A percentile compares a stretch with the other conserved stretches of the same genome.
Evolutionary conservation across 2,888 invertebrate species (phyloP).

Genomic region (Thereva nobilitata): DNA sequence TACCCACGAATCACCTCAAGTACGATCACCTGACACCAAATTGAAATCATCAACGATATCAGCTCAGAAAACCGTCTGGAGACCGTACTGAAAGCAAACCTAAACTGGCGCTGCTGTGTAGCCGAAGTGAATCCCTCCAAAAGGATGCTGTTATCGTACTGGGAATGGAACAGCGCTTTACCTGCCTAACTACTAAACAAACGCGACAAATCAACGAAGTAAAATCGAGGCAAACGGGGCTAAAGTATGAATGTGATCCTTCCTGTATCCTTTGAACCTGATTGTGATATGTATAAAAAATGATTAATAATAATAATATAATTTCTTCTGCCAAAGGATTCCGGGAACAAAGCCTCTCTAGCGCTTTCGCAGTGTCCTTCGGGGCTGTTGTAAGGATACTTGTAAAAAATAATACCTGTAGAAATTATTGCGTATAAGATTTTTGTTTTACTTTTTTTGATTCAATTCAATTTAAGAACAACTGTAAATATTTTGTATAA

Average conservation of each 20-base stretch:
- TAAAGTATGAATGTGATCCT: constrained; percentile 21
- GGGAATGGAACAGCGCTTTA: too few species aligned
- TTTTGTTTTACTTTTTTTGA: background rate
- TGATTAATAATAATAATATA: background rate
- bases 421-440: too few species aligned
- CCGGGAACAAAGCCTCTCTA: constrained; percentile 24
- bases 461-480: constrained; percentile 15
- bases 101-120: background rate
- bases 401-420: too few species aligned
- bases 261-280: constrained; percentile 19
- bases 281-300: constrained; percentile 29
- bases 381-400: too few species aligned
- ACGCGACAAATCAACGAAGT: background rate
- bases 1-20: constrained; percentile 38
- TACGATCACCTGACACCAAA: constrained; percentile 61
- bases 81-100: constrained; percentile 64
- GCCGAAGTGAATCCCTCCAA: too few species aligned
- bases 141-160: too few species aligned
- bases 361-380: constrained; percentile 8
- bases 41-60: constrained; percentile 62
- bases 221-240: constrained; percentile 5
- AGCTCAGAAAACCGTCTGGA: constrained; percentile 72
- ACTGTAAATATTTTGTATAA: constrained; percentile 25
- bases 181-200: background rate
- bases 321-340: constrained; percentile 19